phyloP scores from a whole-genome alignment of 2,888 invertebrate species.

The Epistrophe eligans region DNA sequence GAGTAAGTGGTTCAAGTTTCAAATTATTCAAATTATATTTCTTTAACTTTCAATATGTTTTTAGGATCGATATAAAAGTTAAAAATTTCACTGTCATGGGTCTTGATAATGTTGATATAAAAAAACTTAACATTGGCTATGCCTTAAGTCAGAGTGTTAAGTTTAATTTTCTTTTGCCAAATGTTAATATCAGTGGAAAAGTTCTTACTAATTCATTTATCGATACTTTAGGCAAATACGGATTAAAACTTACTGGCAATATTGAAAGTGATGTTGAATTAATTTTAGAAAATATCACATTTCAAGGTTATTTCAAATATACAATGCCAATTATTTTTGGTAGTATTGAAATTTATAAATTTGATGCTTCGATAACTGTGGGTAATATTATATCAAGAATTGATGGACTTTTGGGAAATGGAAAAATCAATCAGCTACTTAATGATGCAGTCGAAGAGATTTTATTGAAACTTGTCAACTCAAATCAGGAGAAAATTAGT shows the following conservation, averaged over 20 bases:
- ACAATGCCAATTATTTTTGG: slow-evolving; percentile 81
- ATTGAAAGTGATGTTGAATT: slow-evolving; percentile 79
- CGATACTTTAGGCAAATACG: slow-evolving; percentile 78
- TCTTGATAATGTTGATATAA: slow-evolving; percentile 78
- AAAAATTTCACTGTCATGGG: slow-evolving; percentile 80
- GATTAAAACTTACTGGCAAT: slow-evolving; percentile 79
- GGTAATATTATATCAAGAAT: slow-evolving; percentile 80
- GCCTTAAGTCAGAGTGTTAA: slow-evolving; percentile 80
- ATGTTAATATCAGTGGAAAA: slow-evolving; percentile 78
- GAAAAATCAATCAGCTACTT: slow-evolving; percentile 78
- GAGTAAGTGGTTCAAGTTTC: slow-evolving; percentile 23
- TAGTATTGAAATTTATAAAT: slow-evolving; percentile 81
- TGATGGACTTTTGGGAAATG: slow-evolving; percentile 79
- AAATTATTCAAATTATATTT: too few species aligned
- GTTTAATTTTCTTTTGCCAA: slow-evolving; percentile 78
- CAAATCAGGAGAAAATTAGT: slow-evolving; percentile 79
- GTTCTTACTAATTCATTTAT: slow-evolving; percentile 78
- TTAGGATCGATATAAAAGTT: slow-evolving; percentile 68
- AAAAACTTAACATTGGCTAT: slow-evolving; percentile 80
- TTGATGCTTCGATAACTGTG: slow-evolving; percentile 78
- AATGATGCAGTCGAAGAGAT: slow-evolving; percentile 79
- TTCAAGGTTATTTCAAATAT: slow-evolving; percentile 81
- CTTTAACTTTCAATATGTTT: background rate
- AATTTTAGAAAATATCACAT: slow-evolving; percentile 78
- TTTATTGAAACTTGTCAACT: slow-evolving; percentile 79